Evolutionary conservation across 2,888 invertebrate genomes (phyloP), one percentile per base, ranked within the genome.

Genomic region (Polyommatus iphigenia): DNA sequence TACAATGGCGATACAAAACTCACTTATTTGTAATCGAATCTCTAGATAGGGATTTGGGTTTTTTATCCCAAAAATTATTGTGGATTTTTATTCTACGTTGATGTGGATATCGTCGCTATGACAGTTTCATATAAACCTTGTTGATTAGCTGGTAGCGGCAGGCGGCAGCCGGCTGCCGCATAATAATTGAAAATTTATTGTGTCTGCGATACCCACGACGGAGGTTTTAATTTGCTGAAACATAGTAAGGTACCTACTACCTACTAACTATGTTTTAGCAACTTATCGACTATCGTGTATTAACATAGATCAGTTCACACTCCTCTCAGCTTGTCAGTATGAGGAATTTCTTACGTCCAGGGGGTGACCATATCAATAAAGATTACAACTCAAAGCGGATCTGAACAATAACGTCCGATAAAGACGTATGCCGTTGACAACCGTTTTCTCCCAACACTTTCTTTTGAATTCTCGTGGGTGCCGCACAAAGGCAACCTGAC

Each of bases 401-500:
- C 15, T 6, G 67, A 67, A 67, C 29, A 29, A 67, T 24, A 67
- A 62, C 8, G 24, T 20, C 32, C 29, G 67, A 67, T 67, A 15
- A 29, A 67, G 67, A 67, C 29, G 29, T 15, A 67, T 67, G 29
- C 67, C 67, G 67, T 67, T 67, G 67, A 67, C 67, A 67, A 67
- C 29, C 67, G 67, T 67, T 75, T 75, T 75, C 24, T 46, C 73
- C 50, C 20, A 54, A 75, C 75, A 54, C 75, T 75, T 75, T 75
- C 75, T 50, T 75, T 71, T 67, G 50, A 72, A 72, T 59, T 18
- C 72, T 83, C 86, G 88, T 89, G 91, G 93, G 92, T 92, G 93
- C 92, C 88, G 82, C 87, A 84, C 83, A 92, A 92, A 89, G 83
- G 92, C 83, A 90, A 93, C 85, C 84, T 83, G 91, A 93, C 88